Evolutionary conservation across 2,797 vertebrate species (phyloP), one percentile per base, ranked within the genome.

Genomic region (Brachyrhaphis roseni): DNA sequence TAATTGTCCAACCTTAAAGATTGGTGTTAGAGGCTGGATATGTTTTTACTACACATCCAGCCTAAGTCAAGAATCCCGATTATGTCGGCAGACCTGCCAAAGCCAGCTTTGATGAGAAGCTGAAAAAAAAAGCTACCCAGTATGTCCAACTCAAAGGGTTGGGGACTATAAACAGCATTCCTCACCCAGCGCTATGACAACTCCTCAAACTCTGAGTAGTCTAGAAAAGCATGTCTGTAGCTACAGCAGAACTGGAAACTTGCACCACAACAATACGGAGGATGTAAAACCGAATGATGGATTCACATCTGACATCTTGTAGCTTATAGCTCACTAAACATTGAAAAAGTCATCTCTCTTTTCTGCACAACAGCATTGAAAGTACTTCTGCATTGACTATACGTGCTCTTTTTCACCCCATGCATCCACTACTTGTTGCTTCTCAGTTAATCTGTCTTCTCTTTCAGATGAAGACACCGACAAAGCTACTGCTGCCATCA

Each of bases 151-250:
- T 92, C 90, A 91, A 94, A 93, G 90, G 90, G 82, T 83, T 39
- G 73, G 82, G 89, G 87, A 91, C 91, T 85, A 92, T 88, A 91
- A 90, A 83, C 90, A 88, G 87, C 92, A 95, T 95, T 95, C 94
- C 92, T 94, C 72, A 28, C 68, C 70, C 82, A 4, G 87, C 82
- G 62, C 94, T 94, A 94, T 93, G 94, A 92, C 93, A 94, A 94
- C 92, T 84, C 72, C 81, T 83, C 89, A 91, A 86, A 87, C 86
- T 87, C 82, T 82, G 53, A 88, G 76, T 90, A 86, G 86, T 87
- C 26, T 43, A 86, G 77, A 51, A 77, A 71, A 78, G 47, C 68
- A 49, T 71, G 77, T 53, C 47, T 70, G 68, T 76, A 78, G 78
- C 75, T 70, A 64, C 72, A 71, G 75, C 78, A 75, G 72, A 71